A percentile compares a stretch with the other conserved stretches of the same genome.
phyloP scores from a whole-genome alignment of 2,113 vertebrate species.

The Pangasianodon hypophthalmus region DNA sequence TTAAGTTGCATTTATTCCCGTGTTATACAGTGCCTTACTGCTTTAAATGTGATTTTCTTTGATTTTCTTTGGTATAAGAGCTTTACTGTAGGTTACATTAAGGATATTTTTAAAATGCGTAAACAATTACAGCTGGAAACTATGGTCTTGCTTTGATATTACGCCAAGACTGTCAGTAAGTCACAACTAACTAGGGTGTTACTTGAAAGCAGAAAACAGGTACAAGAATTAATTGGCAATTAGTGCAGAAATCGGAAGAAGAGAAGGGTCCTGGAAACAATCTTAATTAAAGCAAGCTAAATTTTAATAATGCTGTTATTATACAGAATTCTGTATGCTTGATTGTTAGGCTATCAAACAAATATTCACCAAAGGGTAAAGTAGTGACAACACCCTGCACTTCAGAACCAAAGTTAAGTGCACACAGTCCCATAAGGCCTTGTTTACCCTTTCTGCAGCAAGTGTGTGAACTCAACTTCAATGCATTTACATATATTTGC shows the following conservation, averaged over 20 bases:
- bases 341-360: constrained; percentile 28
- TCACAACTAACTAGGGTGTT: constrained; percentile 71
- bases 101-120: background rate
- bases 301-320: constrained; percentile 65
- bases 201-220: constrained; percentile 71
- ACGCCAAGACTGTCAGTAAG: constrained; percentile 60
- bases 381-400: background rate
- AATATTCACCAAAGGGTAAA: constrained; percentile 17
- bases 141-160: constrained; percentile 19
- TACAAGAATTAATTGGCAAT: constrained; percentile 77
- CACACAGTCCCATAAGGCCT: constrained; percentile 34
- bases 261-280: constrained; percentile 36
- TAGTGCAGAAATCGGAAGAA: constrained; percentile 56
- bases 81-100: background rate
- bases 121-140: constrained; percentile 14
- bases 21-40: background rate
- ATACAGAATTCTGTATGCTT: constrained; percentile 47
- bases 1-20: background rate
- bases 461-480: constrained; percentile 40
- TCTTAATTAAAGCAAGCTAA: constrained; percentile 70
- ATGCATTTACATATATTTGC: constrained; percentile 48
- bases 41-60: background rate
- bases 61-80: background rate
- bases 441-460: constrained; percentile 33
- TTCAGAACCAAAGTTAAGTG: constrained; percentile 29